These are phyloP conservation scores for Cygnus buccinator DNA, from an alignment of 2,113 vertebrate genomes.

Conservation along the genomic window DNA sequence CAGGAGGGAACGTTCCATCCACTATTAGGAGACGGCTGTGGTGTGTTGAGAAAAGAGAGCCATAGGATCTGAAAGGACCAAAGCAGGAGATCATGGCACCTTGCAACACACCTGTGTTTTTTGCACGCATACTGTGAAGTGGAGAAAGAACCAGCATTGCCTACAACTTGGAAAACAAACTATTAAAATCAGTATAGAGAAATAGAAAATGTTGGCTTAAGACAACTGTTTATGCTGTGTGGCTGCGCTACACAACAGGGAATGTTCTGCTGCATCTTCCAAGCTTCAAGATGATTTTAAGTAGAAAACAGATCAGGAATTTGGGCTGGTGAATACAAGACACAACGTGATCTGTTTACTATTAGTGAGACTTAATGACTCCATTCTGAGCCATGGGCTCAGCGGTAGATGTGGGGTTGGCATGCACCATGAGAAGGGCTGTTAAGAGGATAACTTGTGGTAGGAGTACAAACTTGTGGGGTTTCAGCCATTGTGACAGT, in stretches of 20 bases:
- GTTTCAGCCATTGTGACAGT: neutral
- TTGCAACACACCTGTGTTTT: neutral
- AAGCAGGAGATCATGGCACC: neutral
- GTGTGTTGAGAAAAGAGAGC: neutral
- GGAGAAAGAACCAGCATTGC: neutral
- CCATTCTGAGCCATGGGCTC: neutral
- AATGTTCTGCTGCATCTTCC: neutral
- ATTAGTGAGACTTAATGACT: neutral
- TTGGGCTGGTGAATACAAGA: neutral
- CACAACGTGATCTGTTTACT: neutral
- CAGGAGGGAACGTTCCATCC: neutral
- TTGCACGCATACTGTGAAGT: neutral
- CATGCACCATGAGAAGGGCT: rapidly evolving
- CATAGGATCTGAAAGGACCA: neutral
- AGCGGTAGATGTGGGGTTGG: rapidly evolving
- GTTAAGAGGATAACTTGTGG: neutral
- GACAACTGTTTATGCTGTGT: neutral
- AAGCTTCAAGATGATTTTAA: neutral
- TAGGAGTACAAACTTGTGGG: neutral
- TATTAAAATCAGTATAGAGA: neutral
- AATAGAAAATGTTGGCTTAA: neutral
- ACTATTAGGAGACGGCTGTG: neutral
- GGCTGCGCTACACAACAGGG: neutral
- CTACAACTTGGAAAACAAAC: neutral
- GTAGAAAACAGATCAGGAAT: neutral